Base-by-base conservation (phyloP, 1,140 invertebrate genomes). In the Brachionus paranguensis region DNA sequence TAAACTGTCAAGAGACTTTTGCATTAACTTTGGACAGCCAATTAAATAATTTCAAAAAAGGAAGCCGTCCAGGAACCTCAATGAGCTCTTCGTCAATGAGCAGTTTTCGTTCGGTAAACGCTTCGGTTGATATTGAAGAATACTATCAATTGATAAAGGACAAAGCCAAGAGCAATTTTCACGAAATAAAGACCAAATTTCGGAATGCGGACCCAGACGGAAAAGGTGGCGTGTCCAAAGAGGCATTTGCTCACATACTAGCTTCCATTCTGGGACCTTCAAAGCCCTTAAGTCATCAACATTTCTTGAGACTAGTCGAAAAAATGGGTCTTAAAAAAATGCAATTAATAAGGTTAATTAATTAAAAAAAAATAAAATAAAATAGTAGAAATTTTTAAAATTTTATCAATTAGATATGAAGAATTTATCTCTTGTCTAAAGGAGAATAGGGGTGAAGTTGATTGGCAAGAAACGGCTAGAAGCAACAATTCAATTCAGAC, bases 181-280 rank as follows among this genome's bases (percentile, higher is more conserved):
- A 86, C 81, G 88, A 90, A 84, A 85, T 89, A 24, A 86, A 86
- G 76, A 89, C 88, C 78, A 86, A 86, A 50, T 90, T 90, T 84
- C 87, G 87, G 60, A 87, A 89, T 84, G 89, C 89, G 50, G 89
- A 90, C 70, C 88, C 88, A 20, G 88, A 90, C 83, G 86, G 87
- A 14, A 88, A 88, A 85, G 88, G 88, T 45, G 88, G 89, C 78
- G 88, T 90, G 7, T 86, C 87, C n/a, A 87, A 86, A 88, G 89
- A 86, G 68, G 83, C 84, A 45, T 83, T 83, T 55, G 41, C 60
- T 17, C 81, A 83, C 37, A 83, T 83, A 29, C 37, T 83, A n/a
- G 81, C 81, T 72, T 47, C 81, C 24, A 83, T 83, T 37, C 20
- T 83, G 37, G 81, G 81, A n/a, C 60, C 64, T 17, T 68, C 60